Evolutionary conservation across 2,888 invertebrate species (phyloP), one percentile per base, ranked within the genome.

Genomic region (Vannuccia rotundouncinata): DNA sequence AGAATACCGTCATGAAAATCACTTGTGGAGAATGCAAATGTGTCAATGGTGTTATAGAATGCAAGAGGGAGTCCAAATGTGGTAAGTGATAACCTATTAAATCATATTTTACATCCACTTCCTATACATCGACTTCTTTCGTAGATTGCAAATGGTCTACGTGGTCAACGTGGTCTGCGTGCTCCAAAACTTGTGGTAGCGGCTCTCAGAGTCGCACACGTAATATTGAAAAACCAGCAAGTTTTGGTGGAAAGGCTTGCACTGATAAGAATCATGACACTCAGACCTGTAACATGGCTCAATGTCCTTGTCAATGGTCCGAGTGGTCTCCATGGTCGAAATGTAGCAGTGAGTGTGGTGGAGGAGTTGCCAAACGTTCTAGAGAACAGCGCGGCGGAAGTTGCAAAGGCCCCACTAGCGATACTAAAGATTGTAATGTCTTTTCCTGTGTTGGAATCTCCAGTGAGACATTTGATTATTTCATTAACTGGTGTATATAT

Each of bases 151-250:
- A 77, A n/a, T 77, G 77, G 77, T 31, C 77, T 77, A 22, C 0
- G 13, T 79, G 79, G 79, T 1, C 29, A 0, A 75, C 75, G 22
- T 79, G 79, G 79, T 30, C 77, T 2, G 30, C 60, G 1, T 79
- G 79, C 17, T 29, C n/a, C 17, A 29, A 29, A 2, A 30, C 17
- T 22, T 79, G 79, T 77, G 79, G 66, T n/a, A 77, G 29, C 28
- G 80, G 29, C 13, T 10, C 29, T n/a, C 60, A 77, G 13, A 79
- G 27, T 22, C 73, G 79, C 10, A 75, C 22, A 1, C 75, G 75
- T 30, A 22, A 13, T 29, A 30, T 29, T 22, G 27, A 29, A 1
- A 29, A 28, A 30, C 30, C 75, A 75, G 29, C 75, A 22, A 75
- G 25, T 30, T 22, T 29, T 30, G 75, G 75, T 17, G 29, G 29